Evolutionary conservation across 2,113 vertebrate genomes (phyloP), one percentile per base, ranked within the genome.

Genomic region (Hipposideros armiger): DNA sequence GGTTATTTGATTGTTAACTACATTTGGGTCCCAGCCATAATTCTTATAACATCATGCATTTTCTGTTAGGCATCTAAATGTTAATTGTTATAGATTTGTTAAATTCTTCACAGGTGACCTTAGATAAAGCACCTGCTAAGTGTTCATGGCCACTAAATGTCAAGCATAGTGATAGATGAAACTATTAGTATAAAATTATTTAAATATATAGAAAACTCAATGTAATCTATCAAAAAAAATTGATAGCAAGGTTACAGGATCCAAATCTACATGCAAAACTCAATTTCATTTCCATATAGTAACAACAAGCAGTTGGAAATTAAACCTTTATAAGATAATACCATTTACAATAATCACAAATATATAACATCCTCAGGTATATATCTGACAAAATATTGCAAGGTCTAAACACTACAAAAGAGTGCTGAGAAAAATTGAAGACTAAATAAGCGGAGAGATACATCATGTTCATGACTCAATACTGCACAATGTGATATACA

Each of bases 1-100:
- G 16, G 8, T 67, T 87, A 89, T 96, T 94, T 96, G 86, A 84
- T 87, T 91, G 42, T 58, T 76, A 90, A 83, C 16, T 76, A 26
- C 24, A 91, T 45, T 95, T 91, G 74, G 28, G 7, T n/a, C 86
- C 9, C 16, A 81, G 89, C 45, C 86, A 93, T 67, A 93, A 42
- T 24, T 95, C 56, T 83, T 89, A 5, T 4, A 91, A 85, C 11
- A 64, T 7, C 7, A 40, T 42, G 15, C 20, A 80, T 78, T 16
- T 30, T 91, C 74, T 66, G 24, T 45, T 87, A 92, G 19, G 50
- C 56, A 77, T 87, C 30, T 89, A 91, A 97, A 93, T 56, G 69
- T 77, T 90, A 90, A 92, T 52, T 96, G 20, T 84, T 82, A 87
- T 11, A 70, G 58, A 87, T 87, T 40, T 88, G 5, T 72, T 78